phyloP scores from a whole-genome alignment of 2,797 vertebrate species.

The Epinephelus coioides region DNA sequence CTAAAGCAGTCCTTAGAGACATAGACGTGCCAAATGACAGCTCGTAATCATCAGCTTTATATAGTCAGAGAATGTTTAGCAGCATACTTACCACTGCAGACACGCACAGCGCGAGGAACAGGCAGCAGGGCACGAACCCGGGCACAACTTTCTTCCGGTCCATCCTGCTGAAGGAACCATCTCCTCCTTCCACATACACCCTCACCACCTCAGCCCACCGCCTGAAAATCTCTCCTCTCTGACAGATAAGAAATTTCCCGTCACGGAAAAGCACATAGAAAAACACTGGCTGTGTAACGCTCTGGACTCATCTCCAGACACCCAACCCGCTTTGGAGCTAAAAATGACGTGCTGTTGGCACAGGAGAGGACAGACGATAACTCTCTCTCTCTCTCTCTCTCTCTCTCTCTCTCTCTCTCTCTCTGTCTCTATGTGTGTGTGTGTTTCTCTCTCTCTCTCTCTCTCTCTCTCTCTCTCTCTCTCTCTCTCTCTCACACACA shows the following conservation, averaged over 20 bases:
- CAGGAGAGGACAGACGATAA: neutral
- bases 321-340: conserved; percentile 10
- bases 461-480: neutral
- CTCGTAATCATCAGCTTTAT: conserved; percentile 20
- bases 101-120: conserved; percentile 22
- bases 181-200: conserved; percentile 31
- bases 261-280: neutral
- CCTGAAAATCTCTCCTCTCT: neutral
- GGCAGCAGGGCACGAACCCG: conserved; percentile 31
- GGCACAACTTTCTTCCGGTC: conserved; percentile 27
- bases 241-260: too few relatives aligned
- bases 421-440: too few relatives aligned
- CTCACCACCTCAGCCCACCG: neutral
- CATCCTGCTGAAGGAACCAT: conserved; percentile 57
- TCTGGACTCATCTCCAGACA: conserved; percentile 1
- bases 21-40: neutral
- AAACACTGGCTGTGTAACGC: neutral
- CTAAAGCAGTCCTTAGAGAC: neutral
- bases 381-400: conserved; percentile 11
- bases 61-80: neutral
- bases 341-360: conserved; percentile 48
- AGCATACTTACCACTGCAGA: conserved; percentile 50
- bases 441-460: neutral
- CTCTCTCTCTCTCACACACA: neutral
- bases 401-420: neutral